phyloP scores from a whole-genome alignment of 1,140 invertebrate genomes.

The Portunus trituberculatus region DNA sequence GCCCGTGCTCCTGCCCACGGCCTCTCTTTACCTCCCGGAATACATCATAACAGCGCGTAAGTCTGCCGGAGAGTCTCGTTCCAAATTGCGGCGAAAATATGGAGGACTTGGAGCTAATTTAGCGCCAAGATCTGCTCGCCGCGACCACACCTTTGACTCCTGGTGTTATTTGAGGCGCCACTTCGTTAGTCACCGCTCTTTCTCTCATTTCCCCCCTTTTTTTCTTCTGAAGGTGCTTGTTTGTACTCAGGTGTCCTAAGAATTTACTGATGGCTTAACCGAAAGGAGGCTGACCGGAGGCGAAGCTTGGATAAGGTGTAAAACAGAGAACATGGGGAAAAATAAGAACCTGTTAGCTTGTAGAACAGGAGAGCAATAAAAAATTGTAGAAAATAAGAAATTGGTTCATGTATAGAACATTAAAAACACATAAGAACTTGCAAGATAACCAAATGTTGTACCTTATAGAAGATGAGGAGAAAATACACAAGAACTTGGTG shows the following conservation, averaged over 20 bases:
- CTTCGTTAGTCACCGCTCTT: background rate
- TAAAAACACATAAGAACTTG: too few relatives aligned
- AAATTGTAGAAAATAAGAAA: too few relatives aligned
- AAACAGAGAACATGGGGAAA: too few relatives aligned
- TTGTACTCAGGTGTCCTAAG: background rate
- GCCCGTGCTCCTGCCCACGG: background rate
- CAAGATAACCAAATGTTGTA: too few relatives aligned
- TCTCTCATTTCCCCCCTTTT: background rate
- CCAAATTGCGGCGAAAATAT: background rate
- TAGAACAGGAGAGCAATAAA: too few relatives aligned
- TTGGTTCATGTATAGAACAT: too few relatives aligned
- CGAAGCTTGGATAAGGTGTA: too few relatives aligned
- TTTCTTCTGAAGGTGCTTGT: background rate
- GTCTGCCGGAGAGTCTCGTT: background rate
- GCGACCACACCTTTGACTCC: too few relatives aligned
- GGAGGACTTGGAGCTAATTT: background rate
- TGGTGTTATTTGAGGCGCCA: background rate
- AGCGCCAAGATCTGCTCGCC: background rate
- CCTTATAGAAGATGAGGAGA: too few relatives aligned
- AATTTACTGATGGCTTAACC: background rate
- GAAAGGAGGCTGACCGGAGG: background rate
- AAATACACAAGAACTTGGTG: too few relatives aligned
- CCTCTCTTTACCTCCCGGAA: background rate
- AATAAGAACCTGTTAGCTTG: too few relatives aligned
- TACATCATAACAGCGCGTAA: background rate